These are phyloP conservation scores for Pristis pectinata DNA, from an alignment of 2,797 vertebrate species.

Conservation along the genomic window DNA sequence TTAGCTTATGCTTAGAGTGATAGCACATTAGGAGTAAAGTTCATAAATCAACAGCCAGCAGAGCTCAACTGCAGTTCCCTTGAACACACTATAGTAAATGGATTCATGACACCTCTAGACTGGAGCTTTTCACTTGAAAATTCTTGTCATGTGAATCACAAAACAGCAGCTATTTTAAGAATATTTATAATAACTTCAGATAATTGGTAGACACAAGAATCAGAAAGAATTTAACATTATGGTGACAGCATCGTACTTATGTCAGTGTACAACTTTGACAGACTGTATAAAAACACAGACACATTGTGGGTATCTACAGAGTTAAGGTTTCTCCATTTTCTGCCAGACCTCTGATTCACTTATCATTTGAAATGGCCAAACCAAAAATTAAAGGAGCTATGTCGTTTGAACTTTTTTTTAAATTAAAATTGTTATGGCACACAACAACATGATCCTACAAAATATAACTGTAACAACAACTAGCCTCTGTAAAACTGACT, in stretches of 20 bases:
- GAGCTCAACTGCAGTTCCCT: not conserved
- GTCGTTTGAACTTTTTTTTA: not conserved
- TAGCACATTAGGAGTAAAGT: slow-evolving; percentile 16
- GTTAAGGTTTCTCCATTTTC: slow-evolving; percentile 17
- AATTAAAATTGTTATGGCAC: not conserved
- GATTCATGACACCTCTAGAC: not conserved
- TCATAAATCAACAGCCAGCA: not conserved
- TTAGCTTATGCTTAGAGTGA: not conserved
- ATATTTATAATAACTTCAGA: not conserved
- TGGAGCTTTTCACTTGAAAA: slow-evolving; percentile 17
- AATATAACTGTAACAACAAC: not conserved
- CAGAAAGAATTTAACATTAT: not conserved
- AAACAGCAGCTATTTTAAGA: slow-evolving; percentile 6
- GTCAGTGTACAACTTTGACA: not conserved
- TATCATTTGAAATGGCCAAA: not conserved
- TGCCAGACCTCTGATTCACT: not conserved
- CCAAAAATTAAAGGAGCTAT: not conserved
- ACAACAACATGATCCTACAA: not conserved
- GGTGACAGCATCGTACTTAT: too few species aligned
- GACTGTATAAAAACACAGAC: slow-evolving; percentile 10
- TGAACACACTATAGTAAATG: not conserved
- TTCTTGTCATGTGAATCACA: not conserved
- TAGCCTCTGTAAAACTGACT: not conserved
- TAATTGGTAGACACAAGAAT: slow-evolving; percentile 16
- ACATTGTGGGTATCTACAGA: not conserved